phyloP scores from a whole-genome alignment of 2,888 invertebrate genomes.

The Nomada flava region DNA sequence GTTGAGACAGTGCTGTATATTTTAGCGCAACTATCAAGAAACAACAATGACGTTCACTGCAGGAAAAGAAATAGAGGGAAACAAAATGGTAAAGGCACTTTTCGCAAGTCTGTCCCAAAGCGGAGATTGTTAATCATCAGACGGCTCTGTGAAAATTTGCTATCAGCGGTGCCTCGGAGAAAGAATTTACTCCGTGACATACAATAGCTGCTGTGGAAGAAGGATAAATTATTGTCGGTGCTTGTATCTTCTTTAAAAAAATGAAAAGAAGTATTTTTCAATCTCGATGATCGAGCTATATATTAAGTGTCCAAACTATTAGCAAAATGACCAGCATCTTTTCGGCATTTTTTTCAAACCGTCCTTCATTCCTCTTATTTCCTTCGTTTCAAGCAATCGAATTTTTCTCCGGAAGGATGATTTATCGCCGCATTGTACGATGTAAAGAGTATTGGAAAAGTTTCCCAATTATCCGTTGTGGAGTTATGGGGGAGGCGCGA shows the following conservation, averaged over 20 bases:
- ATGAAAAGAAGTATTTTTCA: not conserved
- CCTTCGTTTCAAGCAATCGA: not conserved
- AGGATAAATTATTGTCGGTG: too few relatives aligned
- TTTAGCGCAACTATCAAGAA: conserved; percentile 1
- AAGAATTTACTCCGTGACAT: conserved; percentile 10
- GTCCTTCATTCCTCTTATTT: not conserved
- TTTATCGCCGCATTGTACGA: conserved; percentile 9
- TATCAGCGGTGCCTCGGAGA: conserved; percentile 18
- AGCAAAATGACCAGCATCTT: not conserved
- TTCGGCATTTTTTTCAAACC: not conserved
- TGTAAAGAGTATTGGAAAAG: conserved; percentile 27
- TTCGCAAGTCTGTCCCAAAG: not conserved
- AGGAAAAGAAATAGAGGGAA: not conserved
- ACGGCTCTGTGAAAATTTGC: conserved; percentile 27
- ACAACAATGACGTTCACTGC: conserved; percentile 2
- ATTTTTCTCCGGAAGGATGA: conserved; percentile 1
- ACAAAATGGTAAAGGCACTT: not conserved
- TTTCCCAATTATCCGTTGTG: conserved; percentile 19
- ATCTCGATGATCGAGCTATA: not conserved
- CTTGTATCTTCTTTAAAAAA: too few relatives aligned
- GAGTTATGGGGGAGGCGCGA: conserved; percentile 19
- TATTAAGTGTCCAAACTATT: not conserved
- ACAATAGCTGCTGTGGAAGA: not conserved
- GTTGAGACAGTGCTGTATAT: too few relatives aligned
- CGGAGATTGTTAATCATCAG: conserved; percentile 33